Evolutionary conservation across 2,888 invertebrate species (phyloP), one percentile per base, ranked within the genome.

Genomic region (Agriopis aurantiaria): DNA sequence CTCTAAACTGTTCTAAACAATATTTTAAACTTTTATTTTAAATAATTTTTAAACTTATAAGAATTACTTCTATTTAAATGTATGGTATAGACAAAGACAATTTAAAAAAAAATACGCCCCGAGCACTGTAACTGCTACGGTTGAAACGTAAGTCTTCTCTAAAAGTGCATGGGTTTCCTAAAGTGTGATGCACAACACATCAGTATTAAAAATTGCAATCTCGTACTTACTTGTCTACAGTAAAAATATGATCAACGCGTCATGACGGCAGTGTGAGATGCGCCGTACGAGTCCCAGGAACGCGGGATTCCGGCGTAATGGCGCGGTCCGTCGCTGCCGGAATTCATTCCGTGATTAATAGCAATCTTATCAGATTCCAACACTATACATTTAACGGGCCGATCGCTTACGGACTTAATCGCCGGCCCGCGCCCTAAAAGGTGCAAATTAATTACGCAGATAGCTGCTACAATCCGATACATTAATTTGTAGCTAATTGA

Each of bases 401-500:
- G 82, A 86, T 88, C 85, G 80, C 77, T 80, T 69, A 78, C 80
- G 77, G 74, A 84, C 85, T 86, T 86, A 85, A 90, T 87, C 85
- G 86, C 69, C 78, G 78, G 79, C 85, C 85, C 76, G 75, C 79
- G 78, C 78, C 81, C 79, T 82, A 86, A 73, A 88, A 88, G 88
- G 88, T 90, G 88, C 81, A 85, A 90, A 91, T 91, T 90, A 90
- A 92, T 91, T 90, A 90, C 83, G 78, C 77, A 79, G 85, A 87
- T 87, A 87, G 84, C 86, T 83, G 78, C 79, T 84, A 82, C 81
- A 85, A 85, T 83, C 79, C 81, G 79, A 85, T 84, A 85, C 85
- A 85, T 88, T 86, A 85, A 88, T 87, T 87, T 81, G 80, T 79
- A 68, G 74, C 80, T 84, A 85, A 87, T 87, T 86, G 83, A 86